Percentiles rank a stretch among this genome's conserved stretches.
Evolutionary conservation across 1,140 invertebrate genomes (phyloP).

Genomic region (Trachymyrmex septentrionalis): DNA sequence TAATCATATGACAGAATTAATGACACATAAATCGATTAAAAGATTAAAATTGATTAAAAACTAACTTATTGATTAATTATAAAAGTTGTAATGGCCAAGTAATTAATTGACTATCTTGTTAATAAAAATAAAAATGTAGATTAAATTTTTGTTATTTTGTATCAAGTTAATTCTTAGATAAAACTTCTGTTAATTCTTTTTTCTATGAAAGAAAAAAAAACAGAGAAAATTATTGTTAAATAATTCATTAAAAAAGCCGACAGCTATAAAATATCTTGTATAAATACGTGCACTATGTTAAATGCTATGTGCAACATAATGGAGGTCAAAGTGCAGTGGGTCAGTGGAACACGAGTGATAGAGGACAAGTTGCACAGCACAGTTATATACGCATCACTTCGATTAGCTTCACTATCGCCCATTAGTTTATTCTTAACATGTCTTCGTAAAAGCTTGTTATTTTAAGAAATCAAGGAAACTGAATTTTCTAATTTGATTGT

Average conservation of each 20-base stretch:
- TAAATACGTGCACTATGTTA: not conserved
- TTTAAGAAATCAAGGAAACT: not conserved
- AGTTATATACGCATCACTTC: slow-evolving; percentile 45
- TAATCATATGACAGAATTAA: not conserved
- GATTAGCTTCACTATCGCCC: slow-evolving; percentile 43
- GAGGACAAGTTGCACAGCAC: slow-evolving; percentile 45
- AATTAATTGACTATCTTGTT: not conserved
- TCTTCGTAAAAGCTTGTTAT: not conserved
- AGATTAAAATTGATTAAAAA: not conserved
- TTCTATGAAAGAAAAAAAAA: not conserved
- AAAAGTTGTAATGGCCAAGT: not conserved
- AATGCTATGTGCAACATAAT: slow-evolving; percentile 31
- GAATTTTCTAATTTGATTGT: not conserved
- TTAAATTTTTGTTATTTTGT: not conserved
- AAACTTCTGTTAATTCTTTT: not conserved
- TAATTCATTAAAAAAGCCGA: not conserved
- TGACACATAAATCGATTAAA: not conserved
- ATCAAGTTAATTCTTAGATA: not conserved
- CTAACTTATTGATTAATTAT: not conserved
- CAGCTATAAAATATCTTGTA: not conserved
- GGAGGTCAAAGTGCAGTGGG: slow-evolving; percentile 52
- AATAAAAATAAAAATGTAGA: not conserved
- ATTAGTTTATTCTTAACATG: not conserved
- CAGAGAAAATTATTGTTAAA: not conserved
- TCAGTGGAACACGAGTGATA: slow-evolving; percentile 57